A percentile compares a stretch with the other conserved stretches of the same genome.
These are phyloP conservation scores for Acanthiza pusilla DNA, from an alignment of 2,797 vertebrate species.

Conservation along the genomic window DNA sequence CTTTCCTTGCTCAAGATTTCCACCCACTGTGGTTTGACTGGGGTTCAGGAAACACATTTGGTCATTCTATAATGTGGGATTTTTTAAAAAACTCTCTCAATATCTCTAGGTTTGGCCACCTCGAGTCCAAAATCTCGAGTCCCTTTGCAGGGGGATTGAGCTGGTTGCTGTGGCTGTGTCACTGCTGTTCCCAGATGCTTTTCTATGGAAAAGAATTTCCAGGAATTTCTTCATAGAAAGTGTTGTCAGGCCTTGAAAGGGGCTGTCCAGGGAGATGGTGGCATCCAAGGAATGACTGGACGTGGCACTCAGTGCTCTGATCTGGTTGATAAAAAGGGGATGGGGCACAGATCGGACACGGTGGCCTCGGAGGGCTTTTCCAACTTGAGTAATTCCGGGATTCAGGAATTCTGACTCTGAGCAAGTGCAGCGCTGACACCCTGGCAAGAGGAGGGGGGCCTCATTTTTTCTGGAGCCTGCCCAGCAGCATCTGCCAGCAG, in stretches of 20 bases:
- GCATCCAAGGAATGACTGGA: background rate
- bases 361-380: background rate
- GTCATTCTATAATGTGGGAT: rapidly evolving
- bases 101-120: background rate
- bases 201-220: background rate
- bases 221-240: background rate
- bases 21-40: background rate
- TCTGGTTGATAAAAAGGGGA: background rate
- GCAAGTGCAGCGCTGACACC: background rate
- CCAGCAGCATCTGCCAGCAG: background rate
- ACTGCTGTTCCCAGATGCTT: background rate
- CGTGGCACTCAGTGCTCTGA: background rate
- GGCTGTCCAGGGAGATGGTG: background rate
- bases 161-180: background rate
- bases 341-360: rapidly evolving
- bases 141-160: rapidly evolving
- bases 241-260: background rate
- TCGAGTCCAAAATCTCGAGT: background rate
- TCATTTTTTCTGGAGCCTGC: background rate
- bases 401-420: background rate
- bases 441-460: rapidly evolving
- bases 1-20: background rate
- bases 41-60: background rate
- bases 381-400: background rate
- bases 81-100: background rate